These are phyloP conservation scores for Symphodus melops DNA, from an alignment of 2,113 vertebrate species.

Conservation along the genomic window DNA sequence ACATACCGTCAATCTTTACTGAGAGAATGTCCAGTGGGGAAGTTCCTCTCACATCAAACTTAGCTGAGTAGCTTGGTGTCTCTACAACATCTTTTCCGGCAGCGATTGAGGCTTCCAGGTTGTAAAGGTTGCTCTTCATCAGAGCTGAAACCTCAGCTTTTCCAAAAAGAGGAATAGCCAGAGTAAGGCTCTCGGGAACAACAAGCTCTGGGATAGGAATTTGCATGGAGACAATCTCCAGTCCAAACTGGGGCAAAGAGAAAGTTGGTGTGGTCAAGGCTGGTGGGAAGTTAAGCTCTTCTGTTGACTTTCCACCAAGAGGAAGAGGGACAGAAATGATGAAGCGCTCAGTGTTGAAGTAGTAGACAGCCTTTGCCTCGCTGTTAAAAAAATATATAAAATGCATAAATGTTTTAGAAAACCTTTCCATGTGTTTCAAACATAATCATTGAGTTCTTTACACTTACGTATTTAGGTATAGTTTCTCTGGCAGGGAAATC, in stretches of 20 bases:
- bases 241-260: constrained; percentile 81
- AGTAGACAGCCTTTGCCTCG: constrained; percentile 85
- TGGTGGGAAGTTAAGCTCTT: constrained; percentile 82
- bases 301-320: constrained; percentile 89
- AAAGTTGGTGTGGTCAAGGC: constrained; percentile 83
- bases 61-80: constrained; percentile 76
- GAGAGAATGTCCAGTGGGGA: constrained; percentile 88
- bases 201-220: constrained; percentile 85
- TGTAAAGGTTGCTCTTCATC: constrained; percentile 91
- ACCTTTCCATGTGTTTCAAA: background rate
- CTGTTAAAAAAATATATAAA: constrained; percentile 73
- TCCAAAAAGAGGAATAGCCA: constrained; percentile 87
- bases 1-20: constrained; percentile 87
- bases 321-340: constrained; percentile 87
- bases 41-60: constrained; percentile 82
- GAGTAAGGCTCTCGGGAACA: constrained; percentile 81
- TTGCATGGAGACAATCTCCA: constrained; percentile 82
- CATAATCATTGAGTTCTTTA: background rate
- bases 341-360: constrained; percentile 84
- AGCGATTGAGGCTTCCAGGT: constrained; percentile 85
- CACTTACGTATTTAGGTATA: constrained; percentile 91
- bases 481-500: constrained; percentile 85
- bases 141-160: constrained; percentile 85
- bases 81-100: constrained; percentile 83
- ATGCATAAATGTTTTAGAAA: background rate